phyloP scores from a whole-genome alignment of 2,888 invertebrate genomes.

The Diogma glabrata region DNA sequence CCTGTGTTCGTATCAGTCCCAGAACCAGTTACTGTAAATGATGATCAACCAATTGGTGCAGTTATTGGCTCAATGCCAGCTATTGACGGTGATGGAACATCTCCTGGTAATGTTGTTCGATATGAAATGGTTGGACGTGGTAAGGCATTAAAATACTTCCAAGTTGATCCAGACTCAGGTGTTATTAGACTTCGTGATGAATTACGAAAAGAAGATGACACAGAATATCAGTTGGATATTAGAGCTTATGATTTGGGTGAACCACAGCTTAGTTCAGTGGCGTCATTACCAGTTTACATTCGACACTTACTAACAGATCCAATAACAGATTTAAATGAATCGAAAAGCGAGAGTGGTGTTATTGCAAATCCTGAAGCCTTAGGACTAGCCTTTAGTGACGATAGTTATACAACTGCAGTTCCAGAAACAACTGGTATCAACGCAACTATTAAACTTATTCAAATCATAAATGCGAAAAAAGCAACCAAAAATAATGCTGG shows the following conservation, averaged over 20 bases:
- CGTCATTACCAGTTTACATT: slow-evolving; percentile 70
- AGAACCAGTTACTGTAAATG: slow-evolving; percentile 71
- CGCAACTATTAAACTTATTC: slow-evolving; percentile 33
- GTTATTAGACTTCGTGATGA: slow-evolving; percentile 71
- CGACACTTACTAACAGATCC: slow-evolving; percentile 66
- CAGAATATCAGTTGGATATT: slow-evolving; percentile 80
- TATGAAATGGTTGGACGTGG: slow-evolving; percentile 76
- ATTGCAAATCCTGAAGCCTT: slow-evolving; percentile 31
- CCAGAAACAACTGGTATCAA: slow-evolving; percentile 47
- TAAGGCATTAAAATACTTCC: slow-evolving; percentile 74
- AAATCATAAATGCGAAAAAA: slow-evolving; percentile 35
- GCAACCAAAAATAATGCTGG: slow-evolving; percentile 34
- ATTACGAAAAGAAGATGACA: slow-evolving; percentile 71
- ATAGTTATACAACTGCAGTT: slow-evolving; percentile 69
- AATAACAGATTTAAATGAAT: slow-evolving; percentile 33
- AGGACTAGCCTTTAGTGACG: slow-evolving; percentile 79
- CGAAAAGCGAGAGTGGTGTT: slow-evolving; percentile 26
- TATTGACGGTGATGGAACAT: slow-evolving; percentile 71
- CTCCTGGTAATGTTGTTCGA: slow-evolving; percentile 67
- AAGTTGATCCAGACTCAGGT: slow-evolving; percentile 75
- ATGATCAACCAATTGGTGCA: slow-evolving; percentile 71
- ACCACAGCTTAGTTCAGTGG: slow-evolving; percentile 69
- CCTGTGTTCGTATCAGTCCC: slow-evolving; percentile 77
- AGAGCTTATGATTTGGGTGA: slow-evolving; percentile 78
- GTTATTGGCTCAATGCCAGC: slow-evolving; percentile 68